phyloP scores from a whole-genome alignment of 2,888 invertebrate genomes.

The Cephus nigrinus region DNA sequence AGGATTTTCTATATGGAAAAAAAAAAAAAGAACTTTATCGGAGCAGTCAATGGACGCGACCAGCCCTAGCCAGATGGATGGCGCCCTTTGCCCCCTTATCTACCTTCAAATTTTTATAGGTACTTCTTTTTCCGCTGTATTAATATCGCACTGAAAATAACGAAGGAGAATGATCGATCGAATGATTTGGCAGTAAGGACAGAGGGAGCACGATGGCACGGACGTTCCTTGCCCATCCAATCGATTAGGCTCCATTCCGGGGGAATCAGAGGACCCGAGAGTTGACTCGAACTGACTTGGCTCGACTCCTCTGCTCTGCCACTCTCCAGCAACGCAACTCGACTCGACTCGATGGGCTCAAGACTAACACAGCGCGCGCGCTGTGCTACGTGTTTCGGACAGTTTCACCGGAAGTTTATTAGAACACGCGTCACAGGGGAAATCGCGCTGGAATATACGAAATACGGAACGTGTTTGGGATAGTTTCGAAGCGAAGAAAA shows the following conservation, averaged over 20 bases:
- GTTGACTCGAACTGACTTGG: no score
- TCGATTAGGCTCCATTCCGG: no score
- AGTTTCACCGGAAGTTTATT: constrained; percentile 33
- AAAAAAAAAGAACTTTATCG: constrained; percentile 51
- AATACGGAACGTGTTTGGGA: constrained; percentile 1
- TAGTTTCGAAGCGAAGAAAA: constrained; percentile 1
- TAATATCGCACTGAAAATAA: not conserved
- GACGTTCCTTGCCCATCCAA: no score
- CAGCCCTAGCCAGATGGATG: constrained; percentile 43
- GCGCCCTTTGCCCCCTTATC: constrained; percentile 45
- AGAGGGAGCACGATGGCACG: no score
- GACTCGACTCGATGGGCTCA: no score
- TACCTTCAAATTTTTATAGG: constrained; percentile 46
- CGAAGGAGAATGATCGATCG: constrained; percentile 1
- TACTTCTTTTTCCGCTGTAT: not conserved
- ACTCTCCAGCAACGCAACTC: no score
- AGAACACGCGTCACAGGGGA: constrained; percentile 34
- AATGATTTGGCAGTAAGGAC: no score
- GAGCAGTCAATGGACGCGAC: constrained; percentile 36
- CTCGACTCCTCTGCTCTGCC: no score
- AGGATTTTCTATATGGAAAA: constrained; percentile 29
- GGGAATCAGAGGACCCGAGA: no score
- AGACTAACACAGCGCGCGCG: no score
- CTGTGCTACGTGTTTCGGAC: constrained; percentile 13
- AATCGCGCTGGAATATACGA: constrained; percentile 26